These are phyloP conservation scores for Aplysina aerophoba DNA, from an alignment of 37 sponge, comb jelly and placozoan genomes.

Conservation along the genomic window DNA sequence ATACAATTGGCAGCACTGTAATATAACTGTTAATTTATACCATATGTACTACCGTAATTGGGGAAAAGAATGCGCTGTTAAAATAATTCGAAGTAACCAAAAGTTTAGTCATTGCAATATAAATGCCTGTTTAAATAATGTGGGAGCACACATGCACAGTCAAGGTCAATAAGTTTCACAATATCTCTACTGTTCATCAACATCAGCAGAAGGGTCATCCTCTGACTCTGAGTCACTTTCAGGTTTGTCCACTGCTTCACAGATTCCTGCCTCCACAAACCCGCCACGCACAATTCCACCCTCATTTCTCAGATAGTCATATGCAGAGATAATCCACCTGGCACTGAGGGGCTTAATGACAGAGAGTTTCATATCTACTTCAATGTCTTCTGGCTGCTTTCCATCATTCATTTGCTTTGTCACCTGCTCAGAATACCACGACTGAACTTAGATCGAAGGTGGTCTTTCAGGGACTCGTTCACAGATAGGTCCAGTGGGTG, in stretches of 20 bases:
- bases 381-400: neutral
- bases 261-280: constrained; percentile 15
- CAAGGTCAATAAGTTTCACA: too few relatives aligned
- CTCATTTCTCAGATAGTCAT: constrained; percentile 9
- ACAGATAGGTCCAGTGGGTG: constrained; percentile 48
- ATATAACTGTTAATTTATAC: too few relatives aligned
- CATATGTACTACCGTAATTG: too few relatives aligned
- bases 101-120: too few relatives aligned
- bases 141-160: too few relatives aligned
- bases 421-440: too few relatives aligned
- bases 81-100: too few relatives aligned
- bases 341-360: constrained; percentile 17
- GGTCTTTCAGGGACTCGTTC: constrained; percentile 52
- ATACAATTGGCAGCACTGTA: too few relatives aligned
- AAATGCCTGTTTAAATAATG: too few relatives aligned
- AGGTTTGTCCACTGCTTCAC: constrained; percentile 3
- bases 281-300: neutral
- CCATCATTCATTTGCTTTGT: constrained; percentile 24
- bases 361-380: constrained; percentile 11
- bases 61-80: too few relatives aligned
- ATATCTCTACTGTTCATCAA: constrained; percentile 1
- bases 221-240: neutral
- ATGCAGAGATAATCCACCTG: constrained; percentile 8
- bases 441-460: constrained; percentile 25
- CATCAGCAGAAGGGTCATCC: constrained; percentile 19